Conservation (phyloP, 2,888 invertebrate genomes). For the Germaria angustata region DNA sequence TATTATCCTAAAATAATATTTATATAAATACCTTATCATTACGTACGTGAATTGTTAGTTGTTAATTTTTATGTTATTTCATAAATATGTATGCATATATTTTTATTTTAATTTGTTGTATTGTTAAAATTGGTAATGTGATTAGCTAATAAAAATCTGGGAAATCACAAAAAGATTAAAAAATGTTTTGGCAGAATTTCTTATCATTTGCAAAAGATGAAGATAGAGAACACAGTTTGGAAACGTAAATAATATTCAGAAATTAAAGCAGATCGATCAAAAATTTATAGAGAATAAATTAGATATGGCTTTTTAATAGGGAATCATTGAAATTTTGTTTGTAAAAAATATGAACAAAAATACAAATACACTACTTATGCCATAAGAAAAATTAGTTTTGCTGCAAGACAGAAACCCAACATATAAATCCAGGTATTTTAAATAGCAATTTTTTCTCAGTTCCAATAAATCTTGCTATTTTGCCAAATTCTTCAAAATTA, state of each 20-base stretch:
- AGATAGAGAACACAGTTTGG: not conserved
- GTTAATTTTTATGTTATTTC: slow-evolving; percentile 17
- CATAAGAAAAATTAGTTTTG: too few species aligned
- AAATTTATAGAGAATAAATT: not conserved
- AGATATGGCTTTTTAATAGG: too few species aligned
- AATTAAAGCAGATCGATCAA: not conserved
- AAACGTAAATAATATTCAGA: not conserved
- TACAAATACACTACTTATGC: too few species aligned
- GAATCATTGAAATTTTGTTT: too few species aligned
- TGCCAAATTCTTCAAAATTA: not conserved
- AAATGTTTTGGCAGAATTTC: not conserved
- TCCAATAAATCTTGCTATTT: too few species aligned
- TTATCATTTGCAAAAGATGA: not conserved
- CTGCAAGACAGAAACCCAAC: too few species aligned
- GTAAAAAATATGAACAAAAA: too few species aligned
- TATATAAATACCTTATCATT: slow-evolving; percentile 55
- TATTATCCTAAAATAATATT: slow-evolving; percentile 35
- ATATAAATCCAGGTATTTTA: too few species aligned
- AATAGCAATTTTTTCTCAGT: too few species aligned
- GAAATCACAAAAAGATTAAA: not conserved
- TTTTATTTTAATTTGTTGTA: not conserved
- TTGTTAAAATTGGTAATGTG: not conserved
- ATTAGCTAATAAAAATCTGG: not conserved
- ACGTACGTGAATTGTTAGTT: slow-evolving; percentile 18
- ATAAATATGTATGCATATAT: slow-evolving; percentile 3